Evolutionary conservation across 1,140 invertebrate species (phyloP).

Genomic region (Andrena cerasifolii): DNA sequence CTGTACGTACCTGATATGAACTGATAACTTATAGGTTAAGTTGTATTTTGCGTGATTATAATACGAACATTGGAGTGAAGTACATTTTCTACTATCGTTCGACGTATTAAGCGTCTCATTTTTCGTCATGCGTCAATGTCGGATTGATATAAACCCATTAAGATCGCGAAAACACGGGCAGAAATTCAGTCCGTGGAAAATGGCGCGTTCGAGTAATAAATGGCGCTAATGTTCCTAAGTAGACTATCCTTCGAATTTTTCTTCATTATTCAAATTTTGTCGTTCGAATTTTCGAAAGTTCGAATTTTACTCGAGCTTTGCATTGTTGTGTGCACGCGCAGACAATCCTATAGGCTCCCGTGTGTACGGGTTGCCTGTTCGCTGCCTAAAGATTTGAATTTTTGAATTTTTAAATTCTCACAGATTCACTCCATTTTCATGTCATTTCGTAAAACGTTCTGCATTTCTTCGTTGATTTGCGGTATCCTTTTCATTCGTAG

Average conservation of each 20-base stretch:
- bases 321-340: neutral
- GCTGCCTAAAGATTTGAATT: conserved; percentile 74
- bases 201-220: conserved; percentile 82
- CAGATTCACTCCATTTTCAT: conserved; percentile 23
- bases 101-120: neutral
- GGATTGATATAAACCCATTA: neutral
- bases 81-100: neutral
- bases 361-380: neutral
- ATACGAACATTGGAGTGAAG: conserved; percentile 12
- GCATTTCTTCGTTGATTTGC: conserved; percentile 7
- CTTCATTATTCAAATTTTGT: conserved; percentile 68
- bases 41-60: conserved; percentile 42
- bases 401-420: conserved; percentile 80
- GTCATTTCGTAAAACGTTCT: conserved; percentile 27
- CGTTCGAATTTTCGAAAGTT: conserved; percentile 55
- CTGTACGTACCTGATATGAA: conserved; percentile 71
- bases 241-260: conserved; percentile 73
- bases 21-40: conserved; percentile 73
- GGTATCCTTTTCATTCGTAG: neutral
- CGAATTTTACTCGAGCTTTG: conserved; percentile 7
- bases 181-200: conserved; percentile 78
- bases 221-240: conserved; percentile 80
- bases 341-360: neutral
- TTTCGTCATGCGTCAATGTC: neutral
- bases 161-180: conserved; percentile 40